Percentiles rank a stretch among this genome's conserved stretches.
These are phyloP conservation scores for Bovichtus diacanthus DNA, from an alignment of 2,797 vertebrate species.

Conservation along the genomic window DNA sequence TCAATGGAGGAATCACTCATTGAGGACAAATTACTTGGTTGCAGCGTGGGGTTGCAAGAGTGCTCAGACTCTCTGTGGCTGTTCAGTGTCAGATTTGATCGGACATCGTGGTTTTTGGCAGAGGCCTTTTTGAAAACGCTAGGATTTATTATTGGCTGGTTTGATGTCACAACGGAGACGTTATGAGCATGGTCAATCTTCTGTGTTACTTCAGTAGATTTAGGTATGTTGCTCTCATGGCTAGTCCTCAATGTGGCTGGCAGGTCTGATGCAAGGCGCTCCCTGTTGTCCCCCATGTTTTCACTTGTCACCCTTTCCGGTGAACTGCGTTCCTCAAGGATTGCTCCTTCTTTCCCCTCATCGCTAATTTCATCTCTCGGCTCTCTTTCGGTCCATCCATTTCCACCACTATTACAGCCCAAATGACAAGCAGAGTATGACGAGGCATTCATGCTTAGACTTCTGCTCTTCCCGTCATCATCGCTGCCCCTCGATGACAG, in stretches of 20 bases:
- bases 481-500: conserved; percentile 44
- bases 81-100: conserved; percentile 16
- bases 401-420: conserved; percentile 24
- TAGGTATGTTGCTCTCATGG: neutral
- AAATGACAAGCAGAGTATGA: conserved; percentile 34
- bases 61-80: neutral
- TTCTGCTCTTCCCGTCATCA: conserved; percentile 28
- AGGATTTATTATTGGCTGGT: neutral
- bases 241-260: neutral
- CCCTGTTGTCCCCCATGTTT: conserved; percentile 26
- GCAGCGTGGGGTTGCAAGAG: neutral
- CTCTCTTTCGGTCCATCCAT: conserved; percentile 17
- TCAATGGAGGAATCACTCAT: neutral
- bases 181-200: neutral
- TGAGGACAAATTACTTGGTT: conserved; percentile 17
- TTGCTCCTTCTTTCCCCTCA: conserved; percentile 27
- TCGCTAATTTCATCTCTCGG: conserved; percentile 25
- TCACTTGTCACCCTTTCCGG: conserved; percentile 9
- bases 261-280: conserved; percentile 3
- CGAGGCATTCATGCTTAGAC: conserved; percentile 48
- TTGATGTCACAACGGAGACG: neutral
- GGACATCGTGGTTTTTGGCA: neutral
- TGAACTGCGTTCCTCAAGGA: neutral
- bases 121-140: conserved; percentile 16
- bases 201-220: conserved; percentile 10